Conservation (phyloP, 2,113 vertebrate genomes). For the Pteruthius melanotis region DNA sequence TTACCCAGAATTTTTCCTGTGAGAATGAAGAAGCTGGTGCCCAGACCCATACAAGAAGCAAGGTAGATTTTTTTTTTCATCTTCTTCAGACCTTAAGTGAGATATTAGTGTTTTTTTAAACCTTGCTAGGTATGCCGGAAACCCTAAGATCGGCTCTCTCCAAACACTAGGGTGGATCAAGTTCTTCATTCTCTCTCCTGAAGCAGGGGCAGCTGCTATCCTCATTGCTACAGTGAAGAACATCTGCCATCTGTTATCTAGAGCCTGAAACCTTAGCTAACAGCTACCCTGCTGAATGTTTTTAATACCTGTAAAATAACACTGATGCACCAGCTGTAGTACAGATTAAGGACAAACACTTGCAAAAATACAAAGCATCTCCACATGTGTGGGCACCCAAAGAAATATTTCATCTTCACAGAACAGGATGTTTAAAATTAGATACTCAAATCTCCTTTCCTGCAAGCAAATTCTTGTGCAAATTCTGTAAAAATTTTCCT, state of each 20-base stretch:
- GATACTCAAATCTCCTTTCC: neutral
- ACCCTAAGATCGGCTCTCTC: neutral
- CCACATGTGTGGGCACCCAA: neutral
- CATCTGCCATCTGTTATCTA: conserved; percentile 24
- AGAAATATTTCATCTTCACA: neutral
- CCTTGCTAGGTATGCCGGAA: neutral
- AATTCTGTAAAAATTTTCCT: neutral
- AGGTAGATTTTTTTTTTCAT: neutral
- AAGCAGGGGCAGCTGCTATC: conserved; percentile 45
- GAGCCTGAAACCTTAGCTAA: conserved; percentile 31
- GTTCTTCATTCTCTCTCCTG: neutral
- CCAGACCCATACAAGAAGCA: neutral
- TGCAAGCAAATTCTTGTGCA: neutral
- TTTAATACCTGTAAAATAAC: conserved; percentile 44
- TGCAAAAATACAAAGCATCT: neutral
- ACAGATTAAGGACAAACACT: neutral
- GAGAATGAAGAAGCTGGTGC: neutral
- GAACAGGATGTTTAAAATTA: neutral
- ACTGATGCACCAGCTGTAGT: conserved; percentile 18
- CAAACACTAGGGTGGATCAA: neutral
- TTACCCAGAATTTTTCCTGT: neutral
- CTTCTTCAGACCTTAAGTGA: neutral
- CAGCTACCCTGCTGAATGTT: neutral
- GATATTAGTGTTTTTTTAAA: neutral
- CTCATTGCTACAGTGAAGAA: conserved; percentile 5